Conservation (phyloP, 2,113 vertebrate species). For the Myanophis thanlyinensis region DNA sequence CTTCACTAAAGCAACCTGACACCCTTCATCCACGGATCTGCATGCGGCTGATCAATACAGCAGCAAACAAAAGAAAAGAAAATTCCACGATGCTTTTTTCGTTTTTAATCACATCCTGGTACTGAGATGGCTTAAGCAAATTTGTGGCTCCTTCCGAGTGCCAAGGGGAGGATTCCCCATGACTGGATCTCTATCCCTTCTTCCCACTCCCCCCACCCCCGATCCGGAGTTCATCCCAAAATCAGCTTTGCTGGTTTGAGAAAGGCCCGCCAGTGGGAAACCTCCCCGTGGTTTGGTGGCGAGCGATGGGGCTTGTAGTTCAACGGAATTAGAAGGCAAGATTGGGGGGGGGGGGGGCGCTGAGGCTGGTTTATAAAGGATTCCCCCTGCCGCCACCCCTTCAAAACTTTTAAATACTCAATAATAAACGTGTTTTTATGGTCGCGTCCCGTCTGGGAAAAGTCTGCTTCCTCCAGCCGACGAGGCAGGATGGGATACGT, state of each 20-base stretch:
- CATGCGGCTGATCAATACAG: constrained; percentile 34
- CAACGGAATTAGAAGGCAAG: neutral
- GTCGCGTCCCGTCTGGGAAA: constrained; percentile 2
- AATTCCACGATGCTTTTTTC: constrained; percentile 45
- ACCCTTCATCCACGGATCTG: constrained; percentile 23
- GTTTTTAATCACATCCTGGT: neutral
- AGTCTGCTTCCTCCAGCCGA: neutral
- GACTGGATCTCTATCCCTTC: constrained; percentile 27
- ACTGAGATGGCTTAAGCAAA: neutral
- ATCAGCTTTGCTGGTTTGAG: neutral
- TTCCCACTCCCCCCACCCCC: constrained; percentile 34
- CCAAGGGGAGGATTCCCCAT: constrained; percentile 2
- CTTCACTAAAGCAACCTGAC: neutral
- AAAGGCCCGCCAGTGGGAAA: neutral
- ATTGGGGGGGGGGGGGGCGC: too few relatives aligned
- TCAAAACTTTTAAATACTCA: constrained; percentile 47
- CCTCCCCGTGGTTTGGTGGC: neutral
- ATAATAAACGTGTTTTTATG: constrained; percentile 33
- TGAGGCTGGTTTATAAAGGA: constrained; percentile 25
- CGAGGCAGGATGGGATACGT: neutral
- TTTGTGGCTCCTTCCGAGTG: neutral
- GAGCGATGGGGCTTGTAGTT: neutral
- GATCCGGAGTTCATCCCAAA: constrained; percentile 4
- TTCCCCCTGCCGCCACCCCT: constrained; percentile 47
- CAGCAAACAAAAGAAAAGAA: constrained; percentile 34